These are phyloP conservation scores for Porites rus DNA, from an alignment of 92 coral and sea anemone genomes.

Conservation along the genomic window DNA sequence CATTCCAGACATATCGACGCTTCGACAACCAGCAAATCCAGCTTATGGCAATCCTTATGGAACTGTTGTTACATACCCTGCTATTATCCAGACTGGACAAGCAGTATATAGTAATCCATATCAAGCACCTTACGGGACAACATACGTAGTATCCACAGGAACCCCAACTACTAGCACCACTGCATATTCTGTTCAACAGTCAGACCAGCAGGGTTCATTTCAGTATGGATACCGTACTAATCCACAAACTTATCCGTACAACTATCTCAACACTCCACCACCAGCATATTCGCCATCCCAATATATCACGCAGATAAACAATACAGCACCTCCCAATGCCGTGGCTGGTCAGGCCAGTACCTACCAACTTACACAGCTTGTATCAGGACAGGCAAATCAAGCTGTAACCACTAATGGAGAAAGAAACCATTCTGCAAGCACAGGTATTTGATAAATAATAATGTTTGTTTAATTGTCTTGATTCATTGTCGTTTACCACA, in stretches of 20 bases:
- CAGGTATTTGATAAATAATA: constrained; percentile 17
- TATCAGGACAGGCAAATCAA: constrained; percentile 73
- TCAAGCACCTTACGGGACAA: constrained; percentile 76
- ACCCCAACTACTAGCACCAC: constrained; percentile 82
- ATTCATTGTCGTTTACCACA: too few species aligned
- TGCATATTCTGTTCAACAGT: constrained; percentile 76
- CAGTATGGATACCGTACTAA: constrained; percentile 90
- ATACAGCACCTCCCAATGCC: constrained; percentile 89
- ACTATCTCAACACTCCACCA: constrained; percentile 86
- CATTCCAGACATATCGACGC: constrained; percentile 85
- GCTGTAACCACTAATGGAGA: constrained; percentile 47
- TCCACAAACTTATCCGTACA: constrained; percentile 85
- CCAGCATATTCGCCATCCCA: constrained; percentile 88
- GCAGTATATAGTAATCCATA: constrained; percentile 76
- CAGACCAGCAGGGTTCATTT: constrained; percentile 72
- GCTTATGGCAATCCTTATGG: constrained; percentile 75
- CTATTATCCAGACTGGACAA: constrained; percentile 88
- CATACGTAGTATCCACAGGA: constrained; percentile 68
- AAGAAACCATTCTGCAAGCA: constrained; percentile 34
- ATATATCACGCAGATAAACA: constrained; percentile 85
- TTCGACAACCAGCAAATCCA: constrained; percentile 84
- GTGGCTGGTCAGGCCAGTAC: constrained; percentile 82
- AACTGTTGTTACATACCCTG: constrained; percentile 63
- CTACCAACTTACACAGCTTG: constrained; percentile 81
- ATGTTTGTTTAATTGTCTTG: not conserved